Conservation (phyloP, 2,797 vertebrate species). For the Mus minutoides region DNA sequence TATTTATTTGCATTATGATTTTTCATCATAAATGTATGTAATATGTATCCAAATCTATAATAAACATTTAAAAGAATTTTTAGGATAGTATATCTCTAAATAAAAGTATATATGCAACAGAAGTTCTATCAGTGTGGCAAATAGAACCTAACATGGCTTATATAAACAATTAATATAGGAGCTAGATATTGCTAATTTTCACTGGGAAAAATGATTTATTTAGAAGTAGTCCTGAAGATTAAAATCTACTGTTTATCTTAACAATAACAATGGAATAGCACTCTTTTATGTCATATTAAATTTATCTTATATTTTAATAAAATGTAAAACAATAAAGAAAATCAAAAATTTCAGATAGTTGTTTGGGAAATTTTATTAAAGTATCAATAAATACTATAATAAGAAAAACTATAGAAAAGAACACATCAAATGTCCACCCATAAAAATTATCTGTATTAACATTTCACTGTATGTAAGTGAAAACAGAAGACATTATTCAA, state of each 20-base stretch:
- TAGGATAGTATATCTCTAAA: not conserved
- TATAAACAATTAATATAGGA: not conserved
- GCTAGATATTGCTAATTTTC: not conserved
- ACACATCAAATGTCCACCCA: not conserved
- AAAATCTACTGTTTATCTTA: not conserved
- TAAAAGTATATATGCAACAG: not conserved
- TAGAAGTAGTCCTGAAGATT: not conserved
- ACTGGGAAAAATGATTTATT: not conserved
- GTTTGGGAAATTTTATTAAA: slow-evolving; percentile 13
- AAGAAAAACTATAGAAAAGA: not conserved
- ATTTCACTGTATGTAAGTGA: not conserved
- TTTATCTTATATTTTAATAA: not conserved
- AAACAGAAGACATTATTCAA: not conserved
- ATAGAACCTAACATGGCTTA: not conserved
- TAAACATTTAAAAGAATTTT: not conserved
- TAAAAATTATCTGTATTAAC: not conserved
- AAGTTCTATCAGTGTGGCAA: not conserved
- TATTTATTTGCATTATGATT: slow-evolving; percentile 1
- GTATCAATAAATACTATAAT: not conserved
- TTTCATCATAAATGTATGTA: not conserved
- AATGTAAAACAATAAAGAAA: not conserved
- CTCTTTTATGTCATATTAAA: rapidly evolving
- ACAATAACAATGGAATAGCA: not conserved
- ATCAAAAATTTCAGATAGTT: not conserved
- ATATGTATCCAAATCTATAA: not conserved